phyloP scores from a whole-genome alignment of 2,797 vertebrate species.

The Catamblyrhynchus diadema region DNA sequence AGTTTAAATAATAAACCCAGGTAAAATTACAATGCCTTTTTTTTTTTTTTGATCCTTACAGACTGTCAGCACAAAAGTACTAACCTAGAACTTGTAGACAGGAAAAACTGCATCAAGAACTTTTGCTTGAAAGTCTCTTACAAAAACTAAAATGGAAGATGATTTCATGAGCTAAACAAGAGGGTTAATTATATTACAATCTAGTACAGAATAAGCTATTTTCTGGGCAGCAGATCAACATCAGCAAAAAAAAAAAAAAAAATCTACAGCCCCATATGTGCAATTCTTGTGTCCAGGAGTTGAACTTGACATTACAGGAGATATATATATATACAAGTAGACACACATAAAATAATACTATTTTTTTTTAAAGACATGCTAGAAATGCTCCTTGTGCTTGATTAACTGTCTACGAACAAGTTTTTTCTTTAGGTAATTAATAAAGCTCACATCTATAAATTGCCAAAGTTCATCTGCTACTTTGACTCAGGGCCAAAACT shows the following conservation, averaged over 20 bases:
- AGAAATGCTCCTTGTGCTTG: neutral
- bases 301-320: neutral
- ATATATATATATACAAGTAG: rapidly evolving
- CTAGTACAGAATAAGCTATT: rapidly evolving
- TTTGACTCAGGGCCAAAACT: neutral
- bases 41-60: neutral
- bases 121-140: neutral
- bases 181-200: neutral
- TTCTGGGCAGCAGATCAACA: neutral
- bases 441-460: neutral
- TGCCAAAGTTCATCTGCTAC: neutral
- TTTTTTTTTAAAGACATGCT: neutral
- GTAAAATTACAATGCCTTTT: rapidly evolving
- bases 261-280: rapidly evolving
- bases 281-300: neutral
- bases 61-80: neutral
- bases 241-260: neutral
- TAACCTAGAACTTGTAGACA: neutral
- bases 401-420: neutral
- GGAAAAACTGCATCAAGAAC: neutral
- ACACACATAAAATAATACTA: neutral
- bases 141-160: neutral
- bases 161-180: neutral
- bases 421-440: neutral
- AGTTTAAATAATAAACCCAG: neutral